A percentile compares a stretch with the other conserved stretches of the same genome.
These are phyloP conservation scores for Drosophila demipolita DNA, from an alignment of 2,888 invertebrate genomes.

Conservation along the genomic window DNA sequence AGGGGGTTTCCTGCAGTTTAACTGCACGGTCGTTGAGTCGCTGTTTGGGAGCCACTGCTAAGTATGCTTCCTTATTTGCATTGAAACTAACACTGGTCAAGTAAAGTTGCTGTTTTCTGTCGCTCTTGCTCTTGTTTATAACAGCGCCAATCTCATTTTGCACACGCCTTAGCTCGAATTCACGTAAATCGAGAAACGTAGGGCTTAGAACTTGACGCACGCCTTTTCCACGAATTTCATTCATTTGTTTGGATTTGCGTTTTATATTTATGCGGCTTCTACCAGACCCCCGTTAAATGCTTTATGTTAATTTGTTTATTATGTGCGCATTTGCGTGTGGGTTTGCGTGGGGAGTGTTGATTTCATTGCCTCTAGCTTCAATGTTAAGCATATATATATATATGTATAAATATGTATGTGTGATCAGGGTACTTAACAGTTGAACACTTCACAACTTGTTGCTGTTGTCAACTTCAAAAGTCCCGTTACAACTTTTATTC, in stretches of 20 bases:
- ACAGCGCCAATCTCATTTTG: slow-evolving; percentile 31
- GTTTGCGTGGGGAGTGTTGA: slow-evolving; percentile 11
- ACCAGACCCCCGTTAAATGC: slow-evolving; percentile 56
- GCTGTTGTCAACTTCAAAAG: slow-evolving; percentile 32
- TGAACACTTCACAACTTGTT: neutral
- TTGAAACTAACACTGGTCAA: neutral
- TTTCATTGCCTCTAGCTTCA: slow-evolving; percentile 4
- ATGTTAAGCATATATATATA: slow-evolving; percentile 4
- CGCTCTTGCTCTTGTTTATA: slow-evolving; percentile 20
- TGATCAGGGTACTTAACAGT: neutral
- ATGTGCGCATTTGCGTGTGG: neutral
- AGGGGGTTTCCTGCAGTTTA: slow-evolving; percentile 23
- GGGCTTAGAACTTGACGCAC: slow-evolving; percentile 51
- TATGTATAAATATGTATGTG: neutral
- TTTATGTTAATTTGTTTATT: slow-evolving; percentile 58
- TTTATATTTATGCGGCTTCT: slow-evolving; percentile 57
- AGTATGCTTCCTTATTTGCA: neutral
- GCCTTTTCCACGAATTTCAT: slow-evolving; percentile 57
- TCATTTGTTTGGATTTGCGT: slow-evolving; percentile 62
- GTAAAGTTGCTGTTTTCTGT: slow-evolving; percentile 9
- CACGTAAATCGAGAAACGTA: slow-evolving; percentile 21
- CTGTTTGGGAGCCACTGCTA: slow-evolving; percentile 31
- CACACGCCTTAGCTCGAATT: slow-evolving; percentile 45
- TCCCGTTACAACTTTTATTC: slow-evolving; percentile 19
- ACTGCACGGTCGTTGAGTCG: neutral